phyloP scores from a whole-genome alignment of 2,888 invertebrate species.

The Volucella zonaria region DNA sequence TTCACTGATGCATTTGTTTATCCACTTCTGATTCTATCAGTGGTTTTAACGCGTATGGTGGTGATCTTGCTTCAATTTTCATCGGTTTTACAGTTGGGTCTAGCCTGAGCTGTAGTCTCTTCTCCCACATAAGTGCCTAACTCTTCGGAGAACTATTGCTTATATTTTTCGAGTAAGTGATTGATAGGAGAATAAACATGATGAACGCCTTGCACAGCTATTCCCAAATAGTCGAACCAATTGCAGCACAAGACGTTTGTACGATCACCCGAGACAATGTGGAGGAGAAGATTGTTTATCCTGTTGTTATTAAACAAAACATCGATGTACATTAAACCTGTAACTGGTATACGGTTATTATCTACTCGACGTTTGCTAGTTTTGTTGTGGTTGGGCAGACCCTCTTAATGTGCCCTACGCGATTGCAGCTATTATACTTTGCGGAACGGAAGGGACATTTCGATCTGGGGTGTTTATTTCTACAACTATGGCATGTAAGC shows the following conservation, averaged over 20 bases:
- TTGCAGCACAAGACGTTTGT: constrained; percentile 11
- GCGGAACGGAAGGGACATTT: too few species aligned
- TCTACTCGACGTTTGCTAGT: too few species aligned
- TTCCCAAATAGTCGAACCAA: constrained; percentile 7
- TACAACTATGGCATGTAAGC: too few species aligned
- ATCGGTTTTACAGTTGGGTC: neutral
- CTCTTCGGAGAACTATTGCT: constrained; percentile 4
- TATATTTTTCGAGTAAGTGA: neutral
- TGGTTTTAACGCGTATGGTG: too few species aligned
- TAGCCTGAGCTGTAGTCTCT: constrained; percentile 3
- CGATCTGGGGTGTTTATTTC: too few species aligned
- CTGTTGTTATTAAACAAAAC: constrained; percentile 5
- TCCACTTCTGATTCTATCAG: too few species aligned
- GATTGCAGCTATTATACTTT: too few species aligned
- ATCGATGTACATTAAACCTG: neutral
- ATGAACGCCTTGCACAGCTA: constrained; percentile 15
- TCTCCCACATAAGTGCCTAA: constrained; percentile 1
- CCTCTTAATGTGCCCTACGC: too few species aligned
- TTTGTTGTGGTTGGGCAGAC: too few species aligned
- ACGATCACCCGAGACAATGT: neutral
- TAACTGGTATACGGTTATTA: constrained; percentile 9
- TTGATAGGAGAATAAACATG: neutral
- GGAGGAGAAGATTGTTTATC: constrained; percentile 1
- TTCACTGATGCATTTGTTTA: too few species aligned
- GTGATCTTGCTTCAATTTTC: neutral